These are phyloP conservation scores for Lophius piscatorius DNA, from an alignment of 2,113 vertebrate species.

Conservation along the genomic window DNA sequence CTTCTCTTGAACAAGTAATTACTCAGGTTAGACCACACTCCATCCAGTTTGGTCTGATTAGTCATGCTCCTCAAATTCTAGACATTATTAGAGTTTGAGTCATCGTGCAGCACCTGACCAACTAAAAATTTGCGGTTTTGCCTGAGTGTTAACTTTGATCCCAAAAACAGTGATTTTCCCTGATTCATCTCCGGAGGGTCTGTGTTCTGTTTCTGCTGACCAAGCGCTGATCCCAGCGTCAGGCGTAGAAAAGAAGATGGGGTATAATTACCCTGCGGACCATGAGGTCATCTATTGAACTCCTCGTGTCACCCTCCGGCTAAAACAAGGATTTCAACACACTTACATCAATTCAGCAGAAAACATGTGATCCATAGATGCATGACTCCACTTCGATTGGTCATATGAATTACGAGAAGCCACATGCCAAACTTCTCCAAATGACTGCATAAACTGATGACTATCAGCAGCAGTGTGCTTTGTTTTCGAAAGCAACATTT, in stretches of 20 bases:
- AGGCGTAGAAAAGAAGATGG: not conserved
- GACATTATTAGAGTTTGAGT: slow-evolving; percentile 11
- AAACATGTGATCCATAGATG: slow-evolving; percentile 49
- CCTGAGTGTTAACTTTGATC: not conserved
- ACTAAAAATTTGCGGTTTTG: slow-evolving; percentile 18
- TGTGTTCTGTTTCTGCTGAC: slow-evolving; percentile 44
- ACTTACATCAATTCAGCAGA: slow-evolving; percentile 4
- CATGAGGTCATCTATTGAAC: slow-evolving; percentile 46
- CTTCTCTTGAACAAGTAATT: too few relatives aligned
- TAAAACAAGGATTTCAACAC: slow-evolving; percentile 21
- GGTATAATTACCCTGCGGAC: slow-evolving; percentile 19
- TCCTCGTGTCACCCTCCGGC: slow-evolving; percentile 1
- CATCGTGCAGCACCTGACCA: slow-evolving; percentile 15
- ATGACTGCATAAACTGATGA: slow-evolving; percentile 32
- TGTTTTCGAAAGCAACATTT: slow-evolving; percentile 33
- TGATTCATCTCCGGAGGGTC: slow-evolving; percentile 10
- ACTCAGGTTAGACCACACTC: not conserved
- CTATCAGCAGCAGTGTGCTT: slow-evolving; percentile 11
- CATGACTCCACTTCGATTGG: slow-evolving; percentile 35
- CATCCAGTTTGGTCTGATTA: not conserved
- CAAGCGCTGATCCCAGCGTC: slow-evolving; percentile 47
- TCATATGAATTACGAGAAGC: slow-evolving; percentile 43
- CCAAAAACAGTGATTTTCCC: not conserved
- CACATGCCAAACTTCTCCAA: slow-evolving; percentile 22
- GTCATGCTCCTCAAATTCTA: not conserved